A percentile compares a stretch with the other conserved stretches of the same genome.
phyloP scores from a whole-genome alignment of 2,888 invertebrate genomes.

The Acrobasis suavella region DNA sequence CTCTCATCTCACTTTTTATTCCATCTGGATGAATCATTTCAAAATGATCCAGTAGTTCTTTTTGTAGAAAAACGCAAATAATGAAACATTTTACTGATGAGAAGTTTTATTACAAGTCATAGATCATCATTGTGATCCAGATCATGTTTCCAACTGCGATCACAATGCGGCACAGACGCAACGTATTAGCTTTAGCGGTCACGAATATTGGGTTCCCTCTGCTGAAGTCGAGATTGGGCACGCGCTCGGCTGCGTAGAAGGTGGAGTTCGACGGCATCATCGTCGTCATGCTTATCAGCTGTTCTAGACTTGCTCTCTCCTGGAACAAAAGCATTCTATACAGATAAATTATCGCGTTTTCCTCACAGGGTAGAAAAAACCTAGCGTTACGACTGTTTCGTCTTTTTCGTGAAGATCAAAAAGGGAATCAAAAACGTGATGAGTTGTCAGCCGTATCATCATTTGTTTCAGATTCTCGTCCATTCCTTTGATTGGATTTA shows the following conservation, averaged over 20 bases:
- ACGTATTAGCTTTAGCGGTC: background rate
- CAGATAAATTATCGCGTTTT: no score
- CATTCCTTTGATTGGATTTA: no score
- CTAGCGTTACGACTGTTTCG: no score
- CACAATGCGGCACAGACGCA: constrained; percentile 6
- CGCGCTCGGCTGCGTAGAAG: background rate
- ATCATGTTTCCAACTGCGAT: constrained; percentile 2
- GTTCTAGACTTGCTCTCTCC: constrained; percentile 6
- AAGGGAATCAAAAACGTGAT: no score
- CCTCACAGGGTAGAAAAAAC: no score
- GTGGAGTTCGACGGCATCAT: background rate
- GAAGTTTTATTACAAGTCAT: constrained; percentile 5
- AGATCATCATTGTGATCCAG: constrained; percentile 16
- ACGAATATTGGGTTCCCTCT: constrained; percentile 2
- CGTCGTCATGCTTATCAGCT: background rate
- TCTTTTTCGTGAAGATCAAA: no score
- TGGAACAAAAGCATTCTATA: background rate
- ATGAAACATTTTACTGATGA: background rate
- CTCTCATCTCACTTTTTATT: no score
- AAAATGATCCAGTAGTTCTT: no score
- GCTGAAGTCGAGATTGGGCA: constrained; percentile 9
- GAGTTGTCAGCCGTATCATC: no score
- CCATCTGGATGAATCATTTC: no score
- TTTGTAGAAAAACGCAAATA: background rate
- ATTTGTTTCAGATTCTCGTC: no score